Evolutionary conservation across 1,140 invertebrate species (phyloP), one percentile per base, ranked within the genome.

Genomic region (Trypoxylus dichotomus): DNA sequence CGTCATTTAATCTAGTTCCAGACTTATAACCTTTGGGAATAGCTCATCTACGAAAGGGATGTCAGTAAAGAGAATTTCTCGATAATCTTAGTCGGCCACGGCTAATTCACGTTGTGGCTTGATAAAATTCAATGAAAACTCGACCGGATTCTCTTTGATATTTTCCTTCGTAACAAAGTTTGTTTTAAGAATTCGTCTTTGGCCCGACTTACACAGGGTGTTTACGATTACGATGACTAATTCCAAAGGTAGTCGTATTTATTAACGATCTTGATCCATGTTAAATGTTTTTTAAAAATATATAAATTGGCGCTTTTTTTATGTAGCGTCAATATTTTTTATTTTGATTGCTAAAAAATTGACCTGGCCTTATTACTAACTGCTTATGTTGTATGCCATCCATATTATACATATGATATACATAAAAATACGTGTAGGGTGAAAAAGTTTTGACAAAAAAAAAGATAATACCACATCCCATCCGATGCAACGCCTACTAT

Each of bases 351-450:
- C 77, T 78, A 75, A 58, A 76, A 73, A 41, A 24, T 37, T 75
- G 77, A 73, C 78, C 76, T 78, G 76, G 79, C 79, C 77, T 79
- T 80, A 80, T 77, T 76, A 79, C 75, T 81, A 80, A 83, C 78
- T 82, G 82, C 82, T 84, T 83, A 84, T 82, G 82, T 83, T 84
- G 79, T 80, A 83, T 84, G 83, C 83, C 83, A 83, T 84, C 83
- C 83, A 83, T 81, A 79, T 77, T 77, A 76, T 77, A 79, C 73
- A 60, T 79, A 27, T 79, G 71, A 75, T 76, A 77, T 76, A 75
- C 74, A 73, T 75, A 81, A 77, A 58, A 76, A 78, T 80, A 78
- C 82, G 78, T 80, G 81, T 83, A 81, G 81, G 43, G 43, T 47
- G 43, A 47, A 78, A 81, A 79, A 74, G 74, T 78, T n/a, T 79